These are phyloP conservation scores for Agrotis puta DNA, from an alignment of 2,888 invertebrate species.

Conservation along the genomic window DNA sequence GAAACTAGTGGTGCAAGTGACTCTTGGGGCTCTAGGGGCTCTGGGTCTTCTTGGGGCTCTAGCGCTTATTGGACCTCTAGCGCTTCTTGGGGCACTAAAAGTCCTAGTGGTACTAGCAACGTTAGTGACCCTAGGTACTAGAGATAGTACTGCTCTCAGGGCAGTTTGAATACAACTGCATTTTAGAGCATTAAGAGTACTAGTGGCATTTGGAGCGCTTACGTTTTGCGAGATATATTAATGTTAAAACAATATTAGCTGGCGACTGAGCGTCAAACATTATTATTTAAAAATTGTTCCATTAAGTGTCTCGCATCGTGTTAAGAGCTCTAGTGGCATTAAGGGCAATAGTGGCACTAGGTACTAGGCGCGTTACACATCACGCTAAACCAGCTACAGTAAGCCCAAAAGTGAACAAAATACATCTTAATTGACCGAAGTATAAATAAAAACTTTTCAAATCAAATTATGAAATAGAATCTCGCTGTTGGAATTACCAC, in stretches of 20 bases:
- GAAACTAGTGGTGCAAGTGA: not conserved
- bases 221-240: not conserved
- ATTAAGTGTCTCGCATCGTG: not conserved
- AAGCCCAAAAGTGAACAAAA: constrained; percentile 25
- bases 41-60: not conserved
- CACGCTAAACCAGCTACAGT: constrained; percentile 14
- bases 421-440: constrained; percentile 11
- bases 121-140: constrained; percentile 30
- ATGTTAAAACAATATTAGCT: not conserved
- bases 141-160: not conserved
- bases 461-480: not conserved
- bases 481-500: not conserved
- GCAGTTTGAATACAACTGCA: not conserved
- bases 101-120: constrained; percentile 9
- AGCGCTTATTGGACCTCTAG: no score
- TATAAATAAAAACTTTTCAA: not conserved
- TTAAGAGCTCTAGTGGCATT: constrained; percentile 1
- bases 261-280: no score
- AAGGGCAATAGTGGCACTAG: constrained; percentile 5
- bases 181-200: not conserved
- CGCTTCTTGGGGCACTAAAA: not conserved
- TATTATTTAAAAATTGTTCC: not conserved
- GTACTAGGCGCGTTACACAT: constrained; percentile 13
- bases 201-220: not conserved
- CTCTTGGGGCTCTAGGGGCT: constrained; percentile 5